These are phyloP conservation scores for Diachasma alloeum DNA, from an alignment of 1,140 invertebrate genomes.

Conservation along the genomic window DNA sequence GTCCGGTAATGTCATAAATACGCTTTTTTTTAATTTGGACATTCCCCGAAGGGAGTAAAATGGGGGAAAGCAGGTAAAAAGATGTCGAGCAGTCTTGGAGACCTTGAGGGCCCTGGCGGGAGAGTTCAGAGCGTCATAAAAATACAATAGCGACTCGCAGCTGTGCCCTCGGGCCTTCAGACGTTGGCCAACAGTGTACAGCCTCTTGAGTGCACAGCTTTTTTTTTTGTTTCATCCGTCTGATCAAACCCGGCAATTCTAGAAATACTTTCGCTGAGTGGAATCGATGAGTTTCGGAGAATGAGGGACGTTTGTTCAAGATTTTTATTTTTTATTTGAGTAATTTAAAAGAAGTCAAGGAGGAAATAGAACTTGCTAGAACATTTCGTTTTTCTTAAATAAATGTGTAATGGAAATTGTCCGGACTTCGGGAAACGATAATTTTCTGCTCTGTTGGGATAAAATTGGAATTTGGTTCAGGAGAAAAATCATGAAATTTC, in stretches of 20 bases:
- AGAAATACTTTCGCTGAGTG: background rate
- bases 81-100: background rate
- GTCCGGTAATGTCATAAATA: background rate
- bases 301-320: too few species aligned
- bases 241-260: background rate
- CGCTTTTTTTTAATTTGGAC: background rate
- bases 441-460: too few species aligned
- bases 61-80: background rate
- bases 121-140: conserved; percentile 21
- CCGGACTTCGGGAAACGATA: too few species aligned
- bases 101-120: conserved; percentile 15
- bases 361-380: too few species aligned
- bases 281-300: background rate
- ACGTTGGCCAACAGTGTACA: conserved; percentile 10
- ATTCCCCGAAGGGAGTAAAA: background rate
- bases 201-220: background rate
- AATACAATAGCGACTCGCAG: conserved; percentile 35
- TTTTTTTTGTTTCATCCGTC: background rate
- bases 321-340: too few species aligned
- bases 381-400: too few species aligned
- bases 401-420: too few species aligned
- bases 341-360: too few species aligned
- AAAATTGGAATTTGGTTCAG: too few species aligned
- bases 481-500: too few species aligned
- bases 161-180: conserved; percentile 27